Evolutionary conservation across 2,113 vertebrate genomes (phyloP).

Genomic region (Clarias batrachus): DNA sequence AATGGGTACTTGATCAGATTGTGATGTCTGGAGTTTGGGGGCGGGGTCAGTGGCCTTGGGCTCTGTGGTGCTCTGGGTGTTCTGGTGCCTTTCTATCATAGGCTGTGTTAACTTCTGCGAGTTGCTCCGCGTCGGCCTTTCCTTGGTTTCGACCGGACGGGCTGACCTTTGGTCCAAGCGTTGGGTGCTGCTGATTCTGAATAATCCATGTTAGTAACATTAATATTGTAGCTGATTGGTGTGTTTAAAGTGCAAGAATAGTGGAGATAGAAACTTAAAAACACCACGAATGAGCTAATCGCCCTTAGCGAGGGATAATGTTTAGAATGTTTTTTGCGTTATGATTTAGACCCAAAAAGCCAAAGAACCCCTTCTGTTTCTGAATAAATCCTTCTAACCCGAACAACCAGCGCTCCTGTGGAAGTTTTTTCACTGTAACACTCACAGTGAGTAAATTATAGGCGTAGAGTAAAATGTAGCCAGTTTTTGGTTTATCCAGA

Average conservation of each 20-base stretch:
- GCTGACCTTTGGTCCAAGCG: too few species aligned
- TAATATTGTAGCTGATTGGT: not conserved
- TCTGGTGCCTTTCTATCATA: too few species aligned
- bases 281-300: not conserved
- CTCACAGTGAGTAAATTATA: slow-evolving; percentile 18
- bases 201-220: too few species aligned
- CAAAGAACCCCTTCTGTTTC: too few species aligned
- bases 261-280: not conserved
- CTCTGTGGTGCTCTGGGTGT: too few species aligned
- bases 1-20: too few species aligned
- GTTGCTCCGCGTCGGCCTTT: too few species aligned
- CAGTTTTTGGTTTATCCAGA: not conserved
- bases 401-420: not conserved
- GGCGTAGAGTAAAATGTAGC: not conserved
- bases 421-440: not conserved
- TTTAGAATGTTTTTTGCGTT: not conserved
- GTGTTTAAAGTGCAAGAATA: not conserved
- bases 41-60: too few species aligned
- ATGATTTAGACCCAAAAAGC: not conserved
- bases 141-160: too few species aligned
- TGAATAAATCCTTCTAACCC: not conserved
- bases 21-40: too few species aligned
- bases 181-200: too few species aligned
- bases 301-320: not conserved
- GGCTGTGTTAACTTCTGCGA: too few species aligned